These are phyloP conservation scores for Drosophila neotestacea DNA, from an alignment of 2,888 invertebrate species.

Conservation along the genomic window DNA sequence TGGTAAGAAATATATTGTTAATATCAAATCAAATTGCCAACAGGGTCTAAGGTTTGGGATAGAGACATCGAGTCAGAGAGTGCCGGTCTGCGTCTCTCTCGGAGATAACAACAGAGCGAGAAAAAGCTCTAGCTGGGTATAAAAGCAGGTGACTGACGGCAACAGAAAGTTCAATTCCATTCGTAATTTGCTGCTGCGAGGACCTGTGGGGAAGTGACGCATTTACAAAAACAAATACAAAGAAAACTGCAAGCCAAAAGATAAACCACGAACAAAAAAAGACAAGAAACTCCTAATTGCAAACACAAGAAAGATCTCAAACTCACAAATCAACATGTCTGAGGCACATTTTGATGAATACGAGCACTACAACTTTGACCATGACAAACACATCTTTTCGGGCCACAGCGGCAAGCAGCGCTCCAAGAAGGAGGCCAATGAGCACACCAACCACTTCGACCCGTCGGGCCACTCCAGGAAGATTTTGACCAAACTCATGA, in stretches of 20 bases:
- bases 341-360: slow-evolving; percentile 95
- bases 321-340: slow-evolving; percentile 88
- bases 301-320: slow-evolving; percentile 41
- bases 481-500: slow-evolving; percentile 53
- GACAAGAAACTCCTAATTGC: slow-evolving; percentile 19
- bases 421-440: slow-evolving; percentile 94
- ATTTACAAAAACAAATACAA: slow-evolving; percentile 20
- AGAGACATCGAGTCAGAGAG: slow-evolving; percentile 10
- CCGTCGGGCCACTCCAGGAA: slow-evolving; percentile 92
- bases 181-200: slow-evolving; percentile 25
- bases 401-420: slow-evolving; percentile 96
- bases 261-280: slow-evolving; percentile 19
- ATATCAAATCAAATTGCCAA: slow-evolving; percentile 12
- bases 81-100: slow-evolving; percentile 15
- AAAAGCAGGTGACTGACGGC: slow-evolving; percentile 31
- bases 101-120: slow-evolving; percentile 1
- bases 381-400: slow-evolving; percentile 94
- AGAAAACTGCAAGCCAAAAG: slow-evolving; percentile 28
- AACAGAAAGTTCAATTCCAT: slow-evolving; percentile 43
- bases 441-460: slow-evolving; percentile 96
- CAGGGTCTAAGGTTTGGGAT: slow-evolving; percentile 24
- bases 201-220: slow-evolving; percentile 20
- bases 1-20: neutral
- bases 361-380: slow-evolving; percentile 97
- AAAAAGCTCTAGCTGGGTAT: slow-evolving; percentile 52